phyloP scores from a whole-genome alignment of 35 echinoderm and acorn worm genomes.

The Eucidaris tribuloides region DNA sequence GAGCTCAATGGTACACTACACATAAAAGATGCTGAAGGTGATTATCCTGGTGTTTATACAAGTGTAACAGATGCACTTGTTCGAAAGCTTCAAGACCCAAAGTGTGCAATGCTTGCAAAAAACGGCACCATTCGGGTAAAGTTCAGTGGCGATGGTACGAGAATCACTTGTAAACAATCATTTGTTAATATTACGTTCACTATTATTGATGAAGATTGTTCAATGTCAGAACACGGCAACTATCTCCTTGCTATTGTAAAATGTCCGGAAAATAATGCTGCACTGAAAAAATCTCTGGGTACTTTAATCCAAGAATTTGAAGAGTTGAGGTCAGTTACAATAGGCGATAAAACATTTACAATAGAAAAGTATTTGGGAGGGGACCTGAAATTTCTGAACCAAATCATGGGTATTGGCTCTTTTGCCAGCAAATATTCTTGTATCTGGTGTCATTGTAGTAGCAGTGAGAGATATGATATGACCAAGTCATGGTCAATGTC shows the following conservation, averaged over 20 bases:
- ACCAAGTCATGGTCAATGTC: slow-evolving; percentile 35
- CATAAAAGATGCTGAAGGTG: too few species aligned
- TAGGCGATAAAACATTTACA: background rate
- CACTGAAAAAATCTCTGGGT: slow-evolving; percentile 31
- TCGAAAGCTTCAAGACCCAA: background rate
- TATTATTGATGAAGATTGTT: slow-evolving; percentile 44
- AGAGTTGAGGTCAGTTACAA: background rate
- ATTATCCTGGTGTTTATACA: background rate
- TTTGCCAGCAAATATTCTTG: slow-evolving; percentile 58
- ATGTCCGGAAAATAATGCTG: slow-evolving; percentile 42
- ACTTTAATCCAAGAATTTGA: slow-evolving; percentile 59
- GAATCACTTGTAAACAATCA: slow-evolving; percentile 29
- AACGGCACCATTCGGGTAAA: slow-evolving; percentile 46
- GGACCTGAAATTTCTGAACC: slow-evolving; percentile 49
- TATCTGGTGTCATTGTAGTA: slow-evolving; percentile 55
- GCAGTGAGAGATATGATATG: slow-evolving; percentile 37
- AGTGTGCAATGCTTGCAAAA: background rate
- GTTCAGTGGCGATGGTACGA: slow-evolving; percentile 68
- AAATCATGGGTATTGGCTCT: slow-evolving; percentile 44
- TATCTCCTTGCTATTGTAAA: slow-evolving; percentile 67
- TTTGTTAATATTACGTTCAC: slow-evolving; percentile 59
- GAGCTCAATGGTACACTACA: too few species aligned
- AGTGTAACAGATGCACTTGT: background rate
- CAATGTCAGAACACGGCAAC: slow-evolving; percentile 72
- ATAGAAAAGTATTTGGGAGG: slow-evolving; percentile 11